Evolutionary conservation across 2,797 vertebrate species (phyloP).

Genomic region (Silurus lanzhouensis): DNA sequence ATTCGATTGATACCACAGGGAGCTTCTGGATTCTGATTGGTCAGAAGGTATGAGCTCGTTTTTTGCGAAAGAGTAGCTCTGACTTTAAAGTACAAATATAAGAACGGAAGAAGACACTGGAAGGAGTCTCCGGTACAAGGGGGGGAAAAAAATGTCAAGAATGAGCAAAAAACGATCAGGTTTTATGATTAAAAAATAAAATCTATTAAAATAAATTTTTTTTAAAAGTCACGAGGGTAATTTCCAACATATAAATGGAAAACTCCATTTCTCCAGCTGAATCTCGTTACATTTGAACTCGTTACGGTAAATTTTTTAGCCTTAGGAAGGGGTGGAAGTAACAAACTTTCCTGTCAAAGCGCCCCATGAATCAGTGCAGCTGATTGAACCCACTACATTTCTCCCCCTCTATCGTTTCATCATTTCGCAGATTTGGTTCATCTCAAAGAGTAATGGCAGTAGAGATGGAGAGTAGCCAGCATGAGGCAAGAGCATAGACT

Average conservation of each 20-base stretch:
- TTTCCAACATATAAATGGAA: background rate
- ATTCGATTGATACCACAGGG: background rate
- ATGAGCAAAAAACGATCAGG: background rate
- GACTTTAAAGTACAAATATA: too few species aligned
- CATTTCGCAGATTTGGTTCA: slow-evolving; percentile 40
- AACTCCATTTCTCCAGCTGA: background rate
- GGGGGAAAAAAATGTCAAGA: background rate
- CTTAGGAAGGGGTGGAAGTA: slow-evolving; percentile 1
- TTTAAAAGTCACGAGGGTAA: background rate
- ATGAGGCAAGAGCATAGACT: slow-evolving; percentile 53
- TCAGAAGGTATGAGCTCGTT: background rate
- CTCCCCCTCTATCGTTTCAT: slow-evolving; percentile 3
- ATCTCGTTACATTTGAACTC: background rate
- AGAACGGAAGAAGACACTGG: background rate
- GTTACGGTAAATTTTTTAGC: background rate
- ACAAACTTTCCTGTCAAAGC: slow-evolving; percentile 6
- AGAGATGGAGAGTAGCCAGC: slow-evolving; percentile 57
- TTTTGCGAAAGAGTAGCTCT: background rate
- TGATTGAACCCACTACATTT: background rate
- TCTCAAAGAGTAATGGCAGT: slow-evolving; percentile 55
- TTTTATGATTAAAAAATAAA: background rate
- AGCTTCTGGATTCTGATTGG: background rate
- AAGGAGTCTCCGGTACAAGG: background rate
- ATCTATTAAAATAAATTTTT: background rate
- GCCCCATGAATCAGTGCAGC: background rate